Percentiles rank a stretch among this genome's conserved stretches.
These are phyloP conservation scores for Zaprionus davidi DNA, from an alignment of 1,140 invertebrate genomes.

Conservation along the genomic window DNA sequence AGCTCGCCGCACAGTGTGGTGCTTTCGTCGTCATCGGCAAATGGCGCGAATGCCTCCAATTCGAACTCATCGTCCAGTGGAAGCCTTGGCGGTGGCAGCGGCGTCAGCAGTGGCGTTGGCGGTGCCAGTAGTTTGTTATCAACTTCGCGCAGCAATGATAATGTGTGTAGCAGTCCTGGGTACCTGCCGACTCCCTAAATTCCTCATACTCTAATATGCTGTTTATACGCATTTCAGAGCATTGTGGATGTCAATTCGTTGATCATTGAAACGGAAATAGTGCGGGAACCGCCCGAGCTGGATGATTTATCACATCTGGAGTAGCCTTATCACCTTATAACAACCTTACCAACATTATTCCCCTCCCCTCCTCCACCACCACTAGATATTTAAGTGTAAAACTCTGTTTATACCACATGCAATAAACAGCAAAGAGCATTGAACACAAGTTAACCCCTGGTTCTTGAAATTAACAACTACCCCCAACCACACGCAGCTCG, in stretches of 20 bases:
- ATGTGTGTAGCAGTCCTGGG: constrained; percentile 65
- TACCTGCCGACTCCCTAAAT: constrained; percentile 64
- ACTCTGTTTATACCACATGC: constrained; percentile 32
- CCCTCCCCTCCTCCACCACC: not conserved
- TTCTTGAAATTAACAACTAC: constrained; percentile 12
- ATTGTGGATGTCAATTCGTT: constrained; percentile 74
- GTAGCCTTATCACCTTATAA: constrained; percentile 37
- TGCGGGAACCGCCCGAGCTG: constrained; percentile 71
- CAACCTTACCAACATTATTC: constrained; percentile 1
- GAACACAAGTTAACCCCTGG: constrained; percentile 38
- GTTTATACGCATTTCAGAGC: constrained; percentile 70
- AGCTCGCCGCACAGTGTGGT: constrained; percentile 74
- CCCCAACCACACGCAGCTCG: not conserved
- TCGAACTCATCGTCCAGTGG: constrained; percentile 66
- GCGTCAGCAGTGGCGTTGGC: constrained; percentile 25
- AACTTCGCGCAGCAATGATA: constrained; percentile 60
- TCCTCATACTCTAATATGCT: constrained; percentile 44
- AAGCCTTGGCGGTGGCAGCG: constrained; percentile 21
- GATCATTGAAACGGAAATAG: constrained; percentile 81
- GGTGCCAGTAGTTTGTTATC: constrained; percentile 25
- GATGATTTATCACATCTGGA: constrained; percentile 83
- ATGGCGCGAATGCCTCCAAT: constrained; percentile 58
- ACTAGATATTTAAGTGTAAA: constrained; percentile 34
- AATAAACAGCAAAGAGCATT: constrained; percentile 47
- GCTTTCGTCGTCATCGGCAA: constrained; percentile 57